phyloP scores from a whole-genome alignment of 2,888 invertebrate species.

The Epinotia ramella region DNA sequence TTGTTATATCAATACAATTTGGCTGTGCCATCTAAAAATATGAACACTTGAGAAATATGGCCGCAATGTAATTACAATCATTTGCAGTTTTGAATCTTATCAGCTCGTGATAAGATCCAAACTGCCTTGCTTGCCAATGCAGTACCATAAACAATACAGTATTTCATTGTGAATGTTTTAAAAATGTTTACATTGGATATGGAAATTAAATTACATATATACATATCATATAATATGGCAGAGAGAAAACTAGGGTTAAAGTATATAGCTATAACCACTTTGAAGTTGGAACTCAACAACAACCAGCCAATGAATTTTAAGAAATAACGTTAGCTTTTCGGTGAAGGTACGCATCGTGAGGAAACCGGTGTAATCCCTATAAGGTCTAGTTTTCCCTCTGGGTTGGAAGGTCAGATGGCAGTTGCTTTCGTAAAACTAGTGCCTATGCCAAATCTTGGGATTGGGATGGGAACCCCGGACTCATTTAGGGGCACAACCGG shows the following conservation, averaged over 20 bases:
- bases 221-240: not conserved
- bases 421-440: no score
- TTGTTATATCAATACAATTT: slow-evolving; percentile 35
- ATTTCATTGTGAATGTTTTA: not conserved
- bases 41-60: slow-evolving; percentile 28
- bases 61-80: slow-evolving; percentile 4
- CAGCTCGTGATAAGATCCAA: not conserved
- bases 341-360: no score
- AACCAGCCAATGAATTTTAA: no score
- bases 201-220: not conserved
- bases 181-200: not conserved
- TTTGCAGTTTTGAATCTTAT: slow-evolving; percentile 11
- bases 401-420: no score
- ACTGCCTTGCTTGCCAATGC: not conserved
- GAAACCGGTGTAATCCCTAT: no score
- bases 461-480: no score
- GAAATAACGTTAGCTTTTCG: no score
- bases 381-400: no score
- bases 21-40: slow-evolving; percentile 32
- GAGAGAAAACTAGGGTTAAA: not conserved
- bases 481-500: no score
- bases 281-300: no score
- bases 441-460: no score
- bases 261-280: no score
- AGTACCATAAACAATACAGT: not conserved